Base-by-base conservation (phyloP, 2,113 vertebrate genomes). In the Uropsilus gracilis region DNA sequence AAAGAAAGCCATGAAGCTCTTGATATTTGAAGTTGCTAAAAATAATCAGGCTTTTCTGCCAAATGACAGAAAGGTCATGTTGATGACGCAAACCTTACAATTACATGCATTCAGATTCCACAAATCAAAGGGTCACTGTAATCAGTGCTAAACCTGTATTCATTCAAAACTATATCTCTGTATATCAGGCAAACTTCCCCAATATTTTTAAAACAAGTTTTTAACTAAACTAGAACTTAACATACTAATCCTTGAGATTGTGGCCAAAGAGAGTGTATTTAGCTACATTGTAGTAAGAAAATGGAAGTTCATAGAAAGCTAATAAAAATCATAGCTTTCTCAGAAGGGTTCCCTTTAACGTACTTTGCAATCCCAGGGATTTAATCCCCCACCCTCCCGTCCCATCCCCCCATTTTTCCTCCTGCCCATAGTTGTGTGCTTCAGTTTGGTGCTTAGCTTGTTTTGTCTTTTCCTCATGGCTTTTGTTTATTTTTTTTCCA, bases 1-100 rank as follows among this genome's bases (percentile, higher is more conserved):
- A 96, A 90, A 68, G 18, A 91, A 89, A 95, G 87, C 32, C 30
- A 34, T 89, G 39, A 89, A 80, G n/a, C 42, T 77, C 59, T 94
- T 96, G 84, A 68, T 90, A 89, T 95, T 96, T 96, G 59, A 91
- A 94, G 90, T 28, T 83, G 78, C 94, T 95, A 96, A 94, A 96
- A 93, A 96, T 95, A 96, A 75, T 42, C 63, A 89, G 20, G 4
- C 6, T 83, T 59, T 95, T 63, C 59, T 94, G 78, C 68, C 89
- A 96, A 63, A 86, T 90, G 34, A 89, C 61, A 94, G 76, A 88
- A 96, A 96, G 93, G 86, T 97, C 94, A 96, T 59, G 48, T 83
- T 86, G 92, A 44, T 97, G 89, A 96, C 0, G 28, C n/a, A 96
- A 96, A 86, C 32, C n/a, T 96, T 83, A 78, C 28, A 85, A 90